These are phyloP conservation scores for Barnardius zonarius DNA, from an alignment of 2,113 vertebrate genomes.

Conservation along the genomic window DNA sequence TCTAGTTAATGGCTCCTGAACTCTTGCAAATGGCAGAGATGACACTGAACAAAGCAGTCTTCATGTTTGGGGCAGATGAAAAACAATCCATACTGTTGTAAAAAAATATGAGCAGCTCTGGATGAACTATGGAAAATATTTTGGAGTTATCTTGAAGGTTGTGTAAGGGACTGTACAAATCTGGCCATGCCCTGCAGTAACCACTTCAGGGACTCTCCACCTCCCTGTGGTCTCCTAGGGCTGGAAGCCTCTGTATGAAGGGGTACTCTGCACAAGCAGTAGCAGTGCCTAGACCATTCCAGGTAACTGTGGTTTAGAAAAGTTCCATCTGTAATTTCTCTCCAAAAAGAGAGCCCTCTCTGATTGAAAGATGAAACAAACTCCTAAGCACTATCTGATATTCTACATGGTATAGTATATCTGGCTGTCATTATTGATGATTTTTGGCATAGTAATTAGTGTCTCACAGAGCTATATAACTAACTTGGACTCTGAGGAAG, in stretches of 20 bases:
- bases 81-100: background rate
- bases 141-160: background rate
- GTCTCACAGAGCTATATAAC: background rate
- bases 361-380: background rate
- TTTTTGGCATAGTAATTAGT: conserved; percentile 1
- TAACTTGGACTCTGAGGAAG: background rate
- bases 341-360: background rate
- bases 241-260: background rate
- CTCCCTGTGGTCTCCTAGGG: accelerated
- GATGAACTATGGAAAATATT: background rate
- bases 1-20: background rate
- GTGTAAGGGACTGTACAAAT: background rate
- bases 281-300: background rate
- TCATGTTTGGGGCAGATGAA: background rate
- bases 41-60: background rate
- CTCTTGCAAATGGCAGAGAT: background rate
- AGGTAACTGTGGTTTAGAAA: background rate
- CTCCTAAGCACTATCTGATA: background rate
- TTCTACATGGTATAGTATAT: background rate
- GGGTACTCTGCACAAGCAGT: background rate
- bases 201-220: background rate
- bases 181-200: background rate
- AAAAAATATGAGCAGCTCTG: background rate
- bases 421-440: background rate
- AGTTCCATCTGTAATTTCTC: background rate